Percentiles rank a stretch among this genome's conserved stretches.
These are phyloP conservation scores for Petromus typicus DNA, from an alignment of 2,113 vertebrate species.

Conservation along the genomic window DNA sequence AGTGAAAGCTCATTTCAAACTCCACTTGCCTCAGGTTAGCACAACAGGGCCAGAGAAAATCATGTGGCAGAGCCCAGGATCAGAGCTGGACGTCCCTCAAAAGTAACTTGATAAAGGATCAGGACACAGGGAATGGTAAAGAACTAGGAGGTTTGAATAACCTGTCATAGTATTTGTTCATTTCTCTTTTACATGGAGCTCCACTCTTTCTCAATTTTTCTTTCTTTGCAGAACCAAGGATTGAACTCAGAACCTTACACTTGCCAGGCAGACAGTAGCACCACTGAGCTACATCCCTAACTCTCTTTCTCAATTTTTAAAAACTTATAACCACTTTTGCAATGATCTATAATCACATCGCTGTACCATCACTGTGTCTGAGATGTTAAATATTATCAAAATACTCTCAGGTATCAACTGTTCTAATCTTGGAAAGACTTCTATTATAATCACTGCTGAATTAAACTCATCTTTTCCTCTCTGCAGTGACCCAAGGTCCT, in stretches of 20 bases:
- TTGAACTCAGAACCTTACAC: too few species aligned
- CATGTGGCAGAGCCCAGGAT: neutral
- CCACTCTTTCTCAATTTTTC: neutral
- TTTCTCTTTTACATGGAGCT: neutral
- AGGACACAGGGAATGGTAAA: neutral
- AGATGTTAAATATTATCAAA: slow-evolving; percentile 11
- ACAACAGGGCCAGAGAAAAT: neutral
- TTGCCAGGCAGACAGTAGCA: too few species aligned
- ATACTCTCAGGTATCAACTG: neutral
- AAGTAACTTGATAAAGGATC: neutral
- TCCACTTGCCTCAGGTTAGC: neutral
- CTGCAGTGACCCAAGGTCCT: neutral
- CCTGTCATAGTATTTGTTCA: neutral
- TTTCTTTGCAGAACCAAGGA: too few species aligned
- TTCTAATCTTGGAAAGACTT: slow-evolving; percentile 12
- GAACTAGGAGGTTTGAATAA: neutral
- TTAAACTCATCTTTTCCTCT: neutral
- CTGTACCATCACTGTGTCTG: neutral
- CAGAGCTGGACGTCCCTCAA: neutral
- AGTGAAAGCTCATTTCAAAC: neutral
- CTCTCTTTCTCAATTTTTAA: neutral
- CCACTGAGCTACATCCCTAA: too few species aligned
- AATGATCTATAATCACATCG: neutral
- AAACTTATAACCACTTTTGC: neutral
- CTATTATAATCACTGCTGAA: neutral